These are phyloP conservation scores for Trematocara nigrifrons DNA, from an alignment of 2,113 vertebrate species.

Conservation along the genomic window DNA sequence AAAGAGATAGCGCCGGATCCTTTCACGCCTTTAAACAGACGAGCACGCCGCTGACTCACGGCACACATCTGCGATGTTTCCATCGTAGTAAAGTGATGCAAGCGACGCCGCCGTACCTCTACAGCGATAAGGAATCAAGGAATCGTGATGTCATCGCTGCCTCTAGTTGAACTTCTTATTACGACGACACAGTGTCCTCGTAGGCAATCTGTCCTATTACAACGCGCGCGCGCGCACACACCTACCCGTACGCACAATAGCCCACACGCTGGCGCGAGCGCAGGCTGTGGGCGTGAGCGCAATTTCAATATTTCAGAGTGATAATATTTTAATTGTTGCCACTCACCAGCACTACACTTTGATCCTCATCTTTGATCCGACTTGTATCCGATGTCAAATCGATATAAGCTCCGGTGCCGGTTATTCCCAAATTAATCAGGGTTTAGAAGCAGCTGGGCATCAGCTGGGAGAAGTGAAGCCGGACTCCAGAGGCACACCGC, in stretches of 20 bases:
- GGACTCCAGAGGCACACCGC: constrained; percentile 1
- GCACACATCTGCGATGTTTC: not conserved
- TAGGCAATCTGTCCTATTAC: not conserved
- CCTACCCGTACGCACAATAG: not conserved
- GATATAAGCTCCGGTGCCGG: not conserved
- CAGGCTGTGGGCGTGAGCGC: constrained; percentile 22
- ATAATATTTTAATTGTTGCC: not conserved
- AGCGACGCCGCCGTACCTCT: not conserved
- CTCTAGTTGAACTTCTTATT: constrained; percentile 37
- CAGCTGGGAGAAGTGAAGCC: constrained; percentile 2
- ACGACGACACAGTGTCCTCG: not conserved
- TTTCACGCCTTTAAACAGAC: constrained; percentile 5
- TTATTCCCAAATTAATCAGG: constrained; percentile 9
- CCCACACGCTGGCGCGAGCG: not conserved
- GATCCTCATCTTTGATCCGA: constrained; percentile 49
- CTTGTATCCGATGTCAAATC: constrained; percentile 33
- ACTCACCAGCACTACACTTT: constrained; percentile 63
- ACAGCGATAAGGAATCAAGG: not conserved
- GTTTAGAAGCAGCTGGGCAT: not conserved
- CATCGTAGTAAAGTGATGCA: constrained; percentile 41
- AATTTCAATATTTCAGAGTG: constrained; percentile 26
- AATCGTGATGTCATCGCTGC: constrained; percentile 23
- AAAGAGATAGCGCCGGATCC: not conserved
- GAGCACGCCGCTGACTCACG: constrained; percentile 49
- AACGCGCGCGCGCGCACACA: not conserved